A percentile compares a stretch with the other conserved stretches of the same genome.
These are phyloP conservation scores for Cephus rjabovi DNA, from an alignment of 2,888 invertebrate genomes.

Conservation along the genomic window DNA sequence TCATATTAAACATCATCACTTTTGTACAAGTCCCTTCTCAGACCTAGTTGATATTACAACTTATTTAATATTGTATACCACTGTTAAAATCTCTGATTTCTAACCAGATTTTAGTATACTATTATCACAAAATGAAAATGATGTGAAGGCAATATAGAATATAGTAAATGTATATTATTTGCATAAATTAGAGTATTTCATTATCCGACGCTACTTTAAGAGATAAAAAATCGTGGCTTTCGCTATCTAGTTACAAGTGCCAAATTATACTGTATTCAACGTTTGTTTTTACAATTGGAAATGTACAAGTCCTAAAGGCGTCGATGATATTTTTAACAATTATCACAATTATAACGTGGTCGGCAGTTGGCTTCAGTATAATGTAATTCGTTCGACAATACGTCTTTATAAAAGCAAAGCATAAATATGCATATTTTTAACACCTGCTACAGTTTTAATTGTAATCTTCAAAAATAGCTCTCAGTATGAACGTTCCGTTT, in stretches of 20 bases:
- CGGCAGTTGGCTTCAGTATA: background rate
- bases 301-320: background rate
- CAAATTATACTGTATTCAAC: background rate
- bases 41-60: background rate
- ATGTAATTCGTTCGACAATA: background rate
- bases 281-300: background rate
- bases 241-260: background rate
- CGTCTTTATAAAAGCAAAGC: background rate
- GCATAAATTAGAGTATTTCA: background rate
- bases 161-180: background rate
- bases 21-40: background rate
- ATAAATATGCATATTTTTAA: background rate
- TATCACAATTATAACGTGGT: background rate
- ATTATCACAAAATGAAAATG: background rate
- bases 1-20: background rate
- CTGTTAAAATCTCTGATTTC: background rate
- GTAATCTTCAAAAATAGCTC: background rate
- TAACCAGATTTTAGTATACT: background rate
- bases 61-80: slow-evolving; percentile 1
- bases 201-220: background rate
- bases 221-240: background rate
- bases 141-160: background rate
- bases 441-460: background rate
- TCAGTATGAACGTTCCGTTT: background rate
- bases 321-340: background rate